Evolutionary conservation across 1,140 invertebrate genomes (phyloP).

Genomic region (Aphelenchoides avenae): DNA sequence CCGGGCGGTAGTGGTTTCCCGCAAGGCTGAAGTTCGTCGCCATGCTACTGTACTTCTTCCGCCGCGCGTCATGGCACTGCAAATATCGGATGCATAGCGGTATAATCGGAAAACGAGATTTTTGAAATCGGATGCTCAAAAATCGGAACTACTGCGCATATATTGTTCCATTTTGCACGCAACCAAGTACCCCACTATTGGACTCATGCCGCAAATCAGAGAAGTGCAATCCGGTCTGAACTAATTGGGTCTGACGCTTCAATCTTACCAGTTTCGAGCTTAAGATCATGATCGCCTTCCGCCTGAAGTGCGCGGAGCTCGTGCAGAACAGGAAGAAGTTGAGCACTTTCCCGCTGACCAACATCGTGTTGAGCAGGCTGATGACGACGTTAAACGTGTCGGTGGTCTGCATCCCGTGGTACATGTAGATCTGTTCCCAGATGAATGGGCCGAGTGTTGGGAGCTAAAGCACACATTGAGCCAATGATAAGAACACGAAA

Average conservation of each 20-base stretch:
- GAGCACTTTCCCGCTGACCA: constrained; percentile 41
- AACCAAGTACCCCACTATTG: too few species aligned
- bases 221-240: too few species aligned
- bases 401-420: constrained; percentile 19
- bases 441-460: constrained; percentile 42
- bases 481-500: too few species aligned
- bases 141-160: constrained; percentile 8
- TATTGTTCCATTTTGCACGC: too few species aligned
- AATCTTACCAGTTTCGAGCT: constrained; percentile 37
- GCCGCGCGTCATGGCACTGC: constrained; percentile 21
- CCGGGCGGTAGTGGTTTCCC: too few species aligned
- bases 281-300: constrained; percentile 32
- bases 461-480: too few species aligned
- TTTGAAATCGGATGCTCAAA: not conserved
- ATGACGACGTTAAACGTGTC: constrained; percentile 22
- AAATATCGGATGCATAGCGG: constrained; percentile 3
- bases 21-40: too few species aligned
- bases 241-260: not conserved
- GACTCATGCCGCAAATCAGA: too few species aligned
- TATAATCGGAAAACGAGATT: constrained; percentile 5
- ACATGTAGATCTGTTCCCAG: constrained; percentile 46
- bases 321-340: constrained; percentile 45
- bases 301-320: constrained; percentile 43
- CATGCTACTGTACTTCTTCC: constrained; percentile 29
- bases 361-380: constrained; percentile 34